Percentiles rank a stretch among this genome's conserved stretches.
Evolutionary conservation across 2,113 vertebrate genomes (phyloP).

Genomic region (Sminthopsis crassicaudata): DNA sequence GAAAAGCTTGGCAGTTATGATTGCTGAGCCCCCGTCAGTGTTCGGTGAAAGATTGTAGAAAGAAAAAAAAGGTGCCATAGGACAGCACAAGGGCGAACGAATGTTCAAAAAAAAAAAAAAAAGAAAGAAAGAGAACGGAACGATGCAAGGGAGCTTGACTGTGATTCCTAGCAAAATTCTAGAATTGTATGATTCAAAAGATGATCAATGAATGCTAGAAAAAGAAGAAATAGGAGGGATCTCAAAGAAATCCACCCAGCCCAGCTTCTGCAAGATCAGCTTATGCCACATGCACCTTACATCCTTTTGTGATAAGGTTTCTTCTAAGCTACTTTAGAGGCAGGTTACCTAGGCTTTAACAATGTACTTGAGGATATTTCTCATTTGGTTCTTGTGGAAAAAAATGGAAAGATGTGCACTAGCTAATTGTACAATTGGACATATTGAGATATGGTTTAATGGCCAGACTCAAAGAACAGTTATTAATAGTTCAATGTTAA

Average conservation of each 20-base stretch:
- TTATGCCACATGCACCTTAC: neutral
- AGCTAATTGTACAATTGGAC: neutral
- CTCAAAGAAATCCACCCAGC: neutral
- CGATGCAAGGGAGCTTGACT: neutral
- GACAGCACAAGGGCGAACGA: neutral
- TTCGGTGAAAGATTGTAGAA: neutral
- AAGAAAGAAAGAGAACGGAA: neutral
- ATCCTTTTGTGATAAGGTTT: neutral
- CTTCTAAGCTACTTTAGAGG: neutral
- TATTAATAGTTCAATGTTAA: neutral
- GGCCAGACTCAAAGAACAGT: neutral
- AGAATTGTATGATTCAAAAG: neutral
- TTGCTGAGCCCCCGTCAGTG: neutral
- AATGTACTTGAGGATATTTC: neutral
- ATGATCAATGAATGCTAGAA: neutral
- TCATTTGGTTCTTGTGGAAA: neutral
- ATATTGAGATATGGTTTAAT: neutral
- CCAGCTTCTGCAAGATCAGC: neutral
- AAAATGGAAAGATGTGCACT: neutral
- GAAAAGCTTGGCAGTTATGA: neutral
- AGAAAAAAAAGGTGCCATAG: neutral
- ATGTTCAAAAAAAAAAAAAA: neutral
- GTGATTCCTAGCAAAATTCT: neutral
- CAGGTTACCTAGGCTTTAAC: neutral
- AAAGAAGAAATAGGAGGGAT: neutral